Percentiles rank a stretch among this genome's conserved stretches.
These are phyloP conservation scores for Hippopotamus amphibius DNA, from an alignment of 2,113 vertebrate species.

Conservation along the genomic window DNA sequence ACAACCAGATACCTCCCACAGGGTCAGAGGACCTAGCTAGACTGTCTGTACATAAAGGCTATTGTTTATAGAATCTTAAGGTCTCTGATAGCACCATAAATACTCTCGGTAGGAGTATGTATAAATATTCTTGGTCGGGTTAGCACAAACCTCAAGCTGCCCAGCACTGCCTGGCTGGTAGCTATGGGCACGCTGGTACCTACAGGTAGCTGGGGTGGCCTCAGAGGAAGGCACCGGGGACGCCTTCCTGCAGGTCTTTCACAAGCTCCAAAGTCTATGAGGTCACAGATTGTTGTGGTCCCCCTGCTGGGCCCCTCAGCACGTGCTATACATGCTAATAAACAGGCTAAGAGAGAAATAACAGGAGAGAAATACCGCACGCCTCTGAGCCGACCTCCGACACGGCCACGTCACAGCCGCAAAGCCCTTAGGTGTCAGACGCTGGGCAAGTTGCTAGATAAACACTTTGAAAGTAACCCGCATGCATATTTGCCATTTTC, in stretches of 20 bases:
- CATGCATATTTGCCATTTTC: fast-evolving
- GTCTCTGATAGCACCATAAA: background rate
- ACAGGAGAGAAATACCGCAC: fast-evolving
- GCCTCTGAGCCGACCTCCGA: background rate
- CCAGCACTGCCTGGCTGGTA: background rate
- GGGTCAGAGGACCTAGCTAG: background rate
- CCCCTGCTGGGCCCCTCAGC: background rate
- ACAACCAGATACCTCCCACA: background rate
- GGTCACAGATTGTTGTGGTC: background rate
- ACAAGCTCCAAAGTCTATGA: background rate
- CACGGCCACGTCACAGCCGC: fast-evolving
- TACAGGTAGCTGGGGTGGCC: background rate
- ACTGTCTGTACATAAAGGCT: background rate
- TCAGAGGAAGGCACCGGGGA: background rate
- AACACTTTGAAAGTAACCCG: background rate
- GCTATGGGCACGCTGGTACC: background rate
- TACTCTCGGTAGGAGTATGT: background rate
- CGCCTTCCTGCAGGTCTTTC: background rate
- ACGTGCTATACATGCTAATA: fast-evolving
- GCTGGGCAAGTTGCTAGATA: fast-evolving
- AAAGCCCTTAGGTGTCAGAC: background rate
- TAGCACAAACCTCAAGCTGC: background rate
- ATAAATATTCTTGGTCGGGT: background rate
- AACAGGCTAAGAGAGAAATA: background rate
- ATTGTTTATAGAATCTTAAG: background rate